These are phyloP conservation scores for Smithornis capensis DNA, from an alignment of 2,113 vertebrate genomes.

Conservation along the genomic window DNA sequence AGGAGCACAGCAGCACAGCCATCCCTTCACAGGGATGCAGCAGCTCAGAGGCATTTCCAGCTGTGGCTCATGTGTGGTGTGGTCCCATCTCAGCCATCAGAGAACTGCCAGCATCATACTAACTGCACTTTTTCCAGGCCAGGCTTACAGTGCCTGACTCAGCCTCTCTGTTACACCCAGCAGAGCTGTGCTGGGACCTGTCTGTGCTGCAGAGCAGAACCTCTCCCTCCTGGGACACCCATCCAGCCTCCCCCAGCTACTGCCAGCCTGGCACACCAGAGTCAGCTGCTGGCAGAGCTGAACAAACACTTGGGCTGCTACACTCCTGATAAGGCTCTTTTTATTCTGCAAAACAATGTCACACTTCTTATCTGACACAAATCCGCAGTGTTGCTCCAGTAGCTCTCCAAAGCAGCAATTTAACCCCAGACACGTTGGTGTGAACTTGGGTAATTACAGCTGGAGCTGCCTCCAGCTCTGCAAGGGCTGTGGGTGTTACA, in stretches of 20 bases:
- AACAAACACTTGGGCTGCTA: background rate
- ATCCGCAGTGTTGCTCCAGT: background rate
- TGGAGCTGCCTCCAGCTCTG: background rate
- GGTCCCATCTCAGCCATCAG: background rate
- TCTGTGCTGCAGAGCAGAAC: background rate
- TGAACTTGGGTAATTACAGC: background rate
- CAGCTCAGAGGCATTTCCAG: background rate
- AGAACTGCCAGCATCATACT: background rate
- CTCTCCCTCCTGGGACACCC: background rate
- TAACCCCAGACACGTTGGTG: background rate
- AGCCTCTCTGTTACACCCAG: rapidly evolving
- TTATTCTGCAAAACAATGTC: slow-evolving; percentile 25
- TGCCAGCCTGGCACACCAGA: background rate
- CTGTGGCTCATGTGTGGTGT: background rate
- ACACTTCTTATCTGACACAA: slow-evolving; percentile 13
- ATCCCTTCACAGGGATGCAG: background rate
- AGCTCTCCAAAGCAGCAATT: background rate
- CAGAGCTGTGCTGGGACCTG: rapidly evolving
- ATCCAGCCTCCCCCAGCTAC: background rate
- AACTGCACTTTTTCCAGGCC: background rate
- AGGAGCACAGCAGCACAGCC: background rate
- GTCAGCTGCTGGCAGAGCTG: background rate
- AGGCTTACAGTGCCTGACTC: background rate
- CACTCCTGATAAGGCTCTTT: background rate
- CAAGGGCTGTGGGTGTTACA: background rate